phyloP scores from a whole-genome alignment of 2,888 invertebrate species.

The Endotricha flammealis region DNA sequence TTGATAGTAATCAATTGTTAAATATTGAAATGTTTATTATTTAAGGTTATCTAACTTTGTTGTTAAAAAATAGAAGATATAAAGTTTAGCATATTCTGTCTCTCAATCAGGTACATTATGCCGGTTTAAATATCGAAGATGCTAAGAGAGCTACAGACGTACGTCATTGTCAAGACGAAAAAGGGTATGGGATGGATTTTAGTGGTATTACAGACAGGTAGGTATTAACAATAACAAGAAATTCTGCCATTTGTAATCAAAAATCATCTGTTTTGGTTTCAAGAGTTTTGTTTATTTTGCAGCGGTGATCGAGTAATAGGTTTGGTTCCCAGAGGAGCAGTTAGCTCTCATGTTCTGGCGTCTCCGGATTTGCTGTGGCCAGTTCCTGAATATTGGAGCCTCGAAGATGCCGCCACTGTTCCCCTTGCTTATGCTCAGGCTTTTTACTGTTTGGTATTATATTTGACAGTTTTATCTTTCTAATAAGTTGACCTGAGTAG shows the following conservation, averaged over 20 bases:
- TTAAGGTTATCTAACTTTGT: not conserved
- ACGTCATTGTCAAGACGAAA: constrained; percentile 7
- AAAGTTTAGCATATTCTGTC: constrained; percentile 5
- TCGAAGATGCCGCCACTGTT: constrained; percentile 85
- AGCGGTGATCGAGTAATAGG: constrained; percentile 82
- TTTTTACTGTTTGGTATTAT: constrained; percentile 44
- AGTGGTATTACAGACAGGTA: constrained; percentile 45
- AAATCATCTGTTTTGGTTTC: too few species aligned
- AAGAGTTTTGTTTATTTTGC: too few species aligned
- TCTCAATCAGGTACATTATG: constrained; percentile 46
- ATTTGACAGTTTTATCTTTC: too few species aligned
- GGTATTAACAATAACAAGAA: too few species aligned
- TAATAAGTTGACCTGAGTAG: too few species aligned
- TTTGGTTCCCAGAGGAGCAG: constrained; percentile 64
- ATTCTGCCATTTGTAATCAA: too few species aligned
- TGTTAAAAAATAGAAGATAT: not conserved
- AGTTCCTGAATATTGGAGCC: constrained; percentile 81
- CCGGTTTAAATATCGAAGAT: constrained; percentile 34
- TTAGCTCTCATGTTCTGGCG: constrained; percentile 75
- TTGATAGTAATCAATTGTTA: too few species aligned
- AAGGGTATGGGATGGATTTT: constrained; percentile 42
- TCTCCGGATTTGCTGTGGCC: constrained; percentile 78
- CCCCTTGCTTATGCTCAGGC: constrained; percentile 84
- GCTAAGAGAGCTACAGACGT: constrained; percentile 30
- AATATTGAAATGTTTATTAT: too few species aligned